Percentiles rank a stretch among this genome's conserved stretches.
These are phyloP conservation scores for Cheilosia pagana DNA, from an alignment of 2,888 invertebrate species.

Conservation along the genomic window DNA sequence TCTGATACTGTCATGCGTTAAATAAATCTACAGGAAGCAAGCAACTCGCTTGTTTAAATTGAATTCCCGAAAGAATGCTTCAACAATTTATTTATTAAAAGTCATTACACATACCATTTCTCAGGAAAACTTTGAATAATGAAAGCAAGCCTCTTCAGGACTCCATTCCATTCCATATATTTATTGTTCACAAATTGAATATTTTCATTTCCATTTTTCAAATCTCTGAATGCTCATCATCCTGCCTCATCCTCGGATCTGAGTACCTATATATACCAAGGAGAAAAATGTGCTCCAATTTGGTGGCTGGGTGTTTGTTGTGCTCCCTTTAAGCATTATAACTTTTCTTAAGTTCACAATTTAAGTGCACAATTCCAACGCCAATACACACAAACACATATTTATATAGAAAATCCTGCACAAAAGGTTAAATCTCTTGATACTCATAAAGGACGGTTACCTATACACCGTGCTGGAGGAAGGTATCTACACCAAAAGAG, in stretches of 20 bases:
- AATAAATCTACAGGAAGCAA: background rate
- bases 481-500: constrained; percentile 5
- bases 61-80: background rate
- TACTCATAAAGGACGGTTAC: constrained; percentile 66
- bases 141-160: constrained; percentile 33
- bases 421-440: constrained; percentile 73
- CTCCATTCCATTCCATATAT: constrained; percentile 22
- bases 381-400: constrained; percentile 12
- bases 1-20: too few relatives aligned
- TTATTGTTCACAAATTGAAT: constrained; percentile 61
- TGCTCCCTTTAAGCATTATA: constrained; percentile 69
- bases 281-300: background rate
- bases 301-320: constrained; percentile 7
- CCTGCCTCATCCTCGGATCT: background rate
- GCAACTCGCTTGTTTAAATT: background rate
- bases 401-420: constrained; percentile 5
- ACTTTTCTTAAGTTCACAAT: constrained; percentile 69
- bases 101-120: constrained; percentile 25
- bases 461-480: constrained; percentile 9
- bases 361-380: constrained; percentile 57
- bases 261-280: background rate
- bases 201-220: constrained; percentile 71
- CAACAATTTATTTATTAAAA: constrained; percentile 19
- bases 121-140: constrained; percentile 21
- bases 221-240: constrained; percentile 26